Percentiles rank a stretch among this genome's conserved stretches.
Conservation (phyloP, 2,888 invertebrate species). For the Sesamia inferens region DNA sequence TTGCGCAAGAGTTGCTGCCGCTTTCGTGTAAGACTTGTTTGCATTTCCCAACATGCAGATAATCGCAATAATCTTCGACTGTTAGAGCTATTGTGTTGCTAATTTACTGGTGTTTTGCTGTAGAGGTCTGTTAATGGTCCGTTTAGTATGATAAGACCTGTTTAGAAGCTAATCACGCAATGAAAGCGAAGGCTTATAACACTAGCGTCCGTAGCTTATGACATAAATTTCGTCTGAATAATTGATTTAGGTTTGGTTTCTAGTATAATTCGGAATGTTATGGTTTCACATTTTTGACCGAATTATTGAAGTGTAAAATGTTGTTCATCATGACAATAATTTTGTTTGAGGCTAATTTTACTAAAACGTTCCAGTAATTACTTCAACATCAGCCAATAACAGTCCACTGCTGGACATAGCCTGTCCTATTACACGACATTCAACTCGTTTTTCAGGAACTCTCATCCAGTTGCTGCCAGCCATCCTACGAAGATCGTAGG, state of each 20-base stretch:
- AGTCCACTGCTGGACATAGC: too few relatives aligned
- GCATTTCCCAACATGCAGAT: slow-evolving; percentile 59
- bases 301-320: background rate
- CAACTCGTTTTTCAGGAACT: too few relatives aligned
- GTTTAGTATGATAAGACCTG: slow-evolving; percentile 30
- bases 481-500: too few relatives aligned
- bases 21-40: slow-evolving; percentile 55
- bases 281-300: background rate
- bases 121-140: slow-evolving; percentile 51
- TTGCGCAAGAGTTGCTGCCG: slow-evolving; percentile 67
- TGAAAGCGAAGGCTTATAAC: slow-evolving; percentile 11
- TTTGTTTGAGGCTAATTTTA: background rate
- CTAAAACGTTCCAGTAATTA: background rate
- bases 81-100: slow-evolving; percentile 57
- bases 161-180: slow-evolving; percentile 30
- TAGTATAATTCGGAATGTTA: background rate
- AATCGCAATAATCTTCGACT: slow-evolving; percentile 58
- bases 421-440: too few relatives aligned
- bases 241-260: background rate
- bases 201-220: background rate
- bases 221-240: background rate
- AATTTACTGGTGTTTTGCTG: slow-evolving; percentile 51
- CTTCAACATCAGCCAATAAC: too few relatives aligned
- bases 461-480: too few relatives aligned
- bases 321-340: background rate